Evolutionary conservation across 2,888 invertebrate genomes (phyloP), one percentile per base, ranked within the genome.

Genomic region (Chrysina gloriosa): DNA sequence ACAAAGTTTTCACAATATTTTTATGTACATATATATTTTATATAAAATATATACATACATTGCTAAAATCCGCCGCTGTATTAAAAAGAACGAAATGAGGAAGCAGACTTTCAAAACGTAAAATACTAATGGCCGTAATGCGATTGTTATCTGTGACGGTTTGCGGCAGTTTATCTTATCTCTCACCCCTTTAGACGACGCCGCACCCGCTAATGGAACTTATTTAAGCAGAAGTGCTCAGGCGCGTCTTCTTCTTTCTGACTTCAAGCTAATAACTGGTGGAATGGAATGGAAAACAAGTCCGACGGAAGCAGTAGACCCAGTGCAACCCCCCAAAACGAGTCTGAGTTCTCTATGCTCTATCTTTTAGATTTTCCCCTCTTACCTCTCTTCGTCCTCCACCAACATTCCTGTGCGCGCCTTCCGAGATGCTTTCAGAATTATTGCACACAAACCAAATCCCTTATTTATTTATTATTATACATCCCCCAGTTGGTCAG

Each of bases 231-330:
- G 78, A 73, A 75, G 75, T 73, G 77, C 78, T 74, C 75, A 75
- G 71, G 73, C 77, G 77, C 79, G 78, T 79, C 78, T 77, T 79
- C 73, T 74, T 74, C 77, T 77, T 78, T 77, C 75, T 76, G 78
- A 76, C 78, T 78, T 74, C 78, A 77, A 77, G 77, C 78, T 80
- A 80, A 81, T 80, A 80, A 80, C 80, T 77, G 74, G 74, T 73
- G 76, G 78, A 78, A 79, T 76, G 78, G 75, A 79, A 79, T 77
- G 78, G 79, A 81, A 80, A 80, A 80, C 79, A 79, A 79, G 75
- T 68, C 63, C 50, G 58, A 34, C 58, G 47, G 52, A 48, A 50
- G 45, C 68, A 45, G 52, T 63, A 52, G 31, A 42, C 66, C 66
- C 34, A 47, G 19, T 56, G 42, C 52, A 52, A 42, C 34, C 68